A percentile compares a stretch with the other conserved stretches of the same genome.
Evolutionary conservation across 2,113 vertebrate genomes (phyloP).

Genomic region (Sapayoa aenigma): DNA sequence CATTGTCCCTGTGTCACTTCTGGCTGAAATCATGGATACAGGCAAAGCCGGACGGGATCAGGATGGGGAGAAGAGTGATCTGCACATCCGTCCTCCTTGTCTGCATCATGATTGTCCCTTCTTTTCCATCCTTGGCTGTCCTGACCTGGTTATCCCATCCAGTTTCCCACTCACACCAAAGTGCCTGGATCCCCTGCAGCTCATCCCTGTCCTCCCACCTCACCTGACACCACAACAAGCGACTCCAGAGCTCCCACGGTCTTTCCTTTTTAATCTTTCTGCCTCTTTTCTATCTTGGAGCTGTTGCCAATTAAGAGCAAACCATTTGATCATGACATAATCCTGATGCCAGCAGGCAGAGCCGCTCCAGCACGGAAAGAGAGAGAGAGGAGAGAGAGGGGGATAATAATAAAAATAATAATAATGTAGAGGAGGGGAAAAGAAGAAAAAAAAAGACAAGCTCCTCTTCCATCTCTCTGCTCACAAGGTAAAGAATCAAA

Average conservation of each 20-base stretch:
- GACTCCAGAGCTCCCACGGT: not conserved
- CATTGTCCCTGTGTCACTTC: not conserved
- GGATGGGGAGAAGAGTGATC: not conserved
- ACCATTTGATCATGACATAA: constrained; percentile 56
- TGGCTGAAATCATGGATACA: not conserved
- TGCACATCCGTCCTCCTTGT: not conserved
- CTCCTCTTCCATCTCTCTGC: constrained; percentile 19
- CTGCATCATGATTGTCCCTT: not conserved
- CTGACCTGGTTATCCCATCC: not conserved
- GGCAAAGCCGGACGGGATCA: not conserved
- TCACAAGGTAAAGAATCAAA: constrained; percentile 73
- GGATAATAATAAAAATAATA: constrained; percentile 65
- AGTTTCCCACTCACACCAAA: not conserved
- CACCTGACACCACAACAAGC: not conserved
- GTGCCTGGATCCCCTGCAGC: not conserved
- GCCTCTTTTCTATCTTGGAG: not conserved
- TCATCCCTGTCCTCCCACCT: not conserved
- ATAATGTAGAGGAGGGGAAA: constrained; percentile 26
- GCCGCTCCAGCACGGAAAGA: not conserved
- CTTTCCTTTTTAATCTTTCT: constrained; percentile 15
- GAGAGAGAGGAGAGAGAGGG: not conserved
- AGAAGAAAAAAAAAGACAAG: constrained; percentile 18
- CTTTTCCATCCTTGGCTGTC: not conserved
- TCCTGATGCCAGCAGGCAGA: constrained; percentile 62
- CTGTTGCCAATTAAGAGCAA: constrained; percentile 68